A percentile compares a stretch with the other conserved stretches of the same genome.
phyloP scores from a whole-genome alignment of 2,888 invertebrate genomes.

The Rhabditoides inermis region DNA sequence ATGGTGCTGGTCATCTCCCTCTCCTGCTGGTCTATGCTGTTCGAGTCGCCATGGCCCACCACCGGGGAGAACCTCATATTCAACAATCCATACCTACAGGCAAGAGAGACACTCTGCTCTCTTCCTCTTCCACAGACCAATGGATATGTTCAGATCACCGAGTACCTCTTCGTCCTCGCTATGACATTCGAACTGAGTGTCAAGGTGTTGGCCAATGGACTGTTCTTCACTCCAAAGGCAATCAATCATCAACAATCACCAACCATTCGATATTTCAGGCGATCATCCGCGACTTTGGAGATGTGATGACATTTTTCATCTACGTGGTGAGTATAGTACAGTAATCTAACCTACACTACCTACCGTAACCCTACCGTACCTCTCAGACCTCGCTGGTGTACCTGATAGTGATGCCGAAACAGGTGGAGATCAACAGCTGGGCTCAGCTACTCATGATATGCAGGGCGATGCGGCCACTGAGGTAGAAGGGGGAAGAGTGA shows the following conservation, averaged over 20 bases:
- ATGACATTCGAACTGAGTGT: constrained; percentile 93
- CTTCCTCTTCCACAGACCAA: neutral
- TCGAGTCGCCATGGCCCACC: constrained; percentile 75
- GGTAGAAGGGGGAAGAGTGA: no score
- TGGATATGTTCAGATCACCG: constrained; percentile 63
- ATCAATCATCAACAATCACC: neutral
- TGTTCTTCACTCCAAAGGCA: constrained; percentile 94
- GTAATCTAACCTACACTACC: neutral
- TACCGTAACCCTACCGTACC: neutral
- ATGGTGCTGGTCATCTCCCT: constrained; percentile 97
- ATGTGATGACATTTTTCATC: constrained; percentile 92
- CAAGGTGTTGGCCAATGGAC: constrained; percentile 90
- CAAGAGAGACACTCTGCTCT: constrained; percentile 52
- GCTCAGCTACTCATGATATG: constrained; percentile 87
- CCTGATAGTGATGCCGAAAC: constrained; percentile 86
- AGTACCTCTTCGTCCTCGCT: constrained; percentile 91
- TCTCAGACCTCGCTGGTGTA: constrained; percentile 58
- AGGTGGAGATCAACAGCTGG: constrained; percentile 82
- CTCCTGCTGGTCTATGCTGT: constrained; percentile 97
- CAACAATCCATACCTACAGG: constrained; percentile 79
- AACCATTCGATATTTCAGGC: constrained; percentile 52
- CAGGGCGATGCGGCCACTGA: constrained; percentile 82
- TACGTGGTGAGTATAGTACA: constrained; percentile 68
- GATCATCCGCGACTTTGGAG: constrained; percentile 91
- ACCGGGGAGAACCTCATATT: constrained; percentile 65